These are phyloP conservation scores for Anticlea derivata DNA, from an alignment of 2,888 invertebrate genomes.

Conservation along the genomic window DNA sequence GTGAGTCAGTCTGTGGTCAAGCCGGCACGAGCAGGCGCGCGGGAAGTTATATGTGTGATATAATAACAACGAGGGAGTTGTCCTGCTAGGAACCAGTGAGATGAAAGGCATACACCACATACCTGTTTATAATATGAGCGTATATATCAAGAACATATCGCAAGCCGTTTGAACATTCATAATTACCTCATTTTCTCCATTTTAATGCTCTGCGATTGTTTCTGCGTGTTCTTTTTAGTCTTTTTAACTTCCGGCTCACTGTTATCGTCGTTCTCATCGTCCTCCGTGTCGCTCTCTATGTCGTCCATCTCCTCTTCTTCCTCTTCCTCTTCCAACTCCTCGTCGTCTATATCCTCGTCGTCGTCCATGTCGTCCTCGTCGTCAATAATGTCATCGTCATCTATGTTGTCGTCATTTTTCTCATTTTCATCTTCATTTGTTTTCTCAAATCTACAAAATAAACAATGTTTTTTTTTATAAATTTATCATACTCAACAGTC, in stretches of 20 bases:
- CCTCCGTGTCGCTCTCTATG: neutral
- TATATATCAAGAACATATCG: too few relatives aligned
- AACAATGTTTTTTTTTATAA: neutral
- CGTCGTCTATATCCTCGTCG: conserved; percentile 2
- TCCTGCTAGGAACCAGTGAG: too few relatives aligned
- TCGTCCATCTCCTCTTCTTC: neutral
- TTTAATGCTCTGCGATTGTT: conserved; percentile 36
- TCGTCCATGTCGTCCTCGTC: neutral
- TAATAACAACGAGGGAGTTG: too few relatives aligned
- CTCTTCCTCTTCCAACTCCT: neutral
- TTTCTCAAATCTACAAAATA: conserved; percentile 12
- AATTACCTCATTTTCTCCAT: conserved; percentile 39
- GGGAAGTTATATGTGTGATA: too few relatives aligned
- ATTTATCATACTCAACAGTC: too few relatives aligned
- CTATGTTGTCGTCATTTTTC: neutral
- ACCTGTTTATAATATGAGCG: too few relatives aligned
- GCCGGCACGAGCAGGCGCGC: too few relatives aligned
- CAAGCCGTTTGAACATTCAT: too few relatives aligned
- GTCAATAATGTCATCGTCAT: conserved; percentile 6
- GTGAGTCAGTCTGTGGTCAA: too few relatives aligned
- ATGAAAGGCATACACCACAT: too few relatives aligned
- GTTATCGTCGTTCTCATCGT: conserved; percentile 21
- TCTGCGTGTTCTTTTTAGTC: conserved; percentile 40
- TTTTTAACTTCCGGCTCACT: conserved; percentile 39
- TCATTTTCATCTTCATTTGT: neutral